These are phyloP conservation scores for Salpingus planirostris DNA, from an alignment of 2,888 invertebrate species.

Conservation along the genomic window DNA sequence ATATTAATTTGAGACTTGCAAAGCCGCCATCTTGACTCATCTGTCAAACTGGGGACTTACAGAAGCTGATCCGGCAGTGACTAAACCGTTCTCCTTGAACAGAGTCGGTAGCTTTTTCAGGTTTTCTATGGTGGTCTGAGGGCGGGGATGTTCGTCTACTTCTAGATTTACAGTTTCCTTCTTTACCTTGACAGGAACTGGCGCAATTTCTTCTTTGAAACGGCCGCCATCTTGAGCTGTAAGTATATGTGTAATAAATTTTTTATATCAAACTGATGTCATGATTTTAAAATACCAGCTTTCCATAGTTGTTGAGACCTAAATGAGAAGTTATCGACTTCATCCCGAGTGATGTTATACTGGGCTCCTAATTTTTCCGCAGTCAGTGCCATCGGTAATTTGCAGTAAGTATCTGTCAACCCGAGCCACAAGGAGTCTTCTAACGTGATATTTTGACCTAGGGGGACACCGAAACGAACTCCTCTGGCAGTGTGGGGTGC, in stretches of 20 bases:
- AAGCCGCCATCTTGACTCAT: no score
- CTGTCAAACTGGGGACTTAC: no score
- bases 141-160: conserved; percentile 89
- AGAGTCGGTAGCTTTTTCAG: conserved; percentile 79
- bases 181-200: conserved; percentile 76
- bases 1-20: neutral
- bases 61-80: conserved; percentile 91
- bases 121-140: conserved; percentile 76
- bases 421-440: conserved; percentile 89
- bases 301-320: conserved; percentile 85
- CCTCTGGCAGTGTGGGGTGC: conserved; percentile 78
- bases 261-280: neutral
- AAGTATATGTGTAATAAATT: conserved; percentile 1
- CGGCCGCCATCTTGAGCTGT: conserved; percentile 78
- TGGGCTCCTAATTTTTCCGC: conserved; percentile 88
- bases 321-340: conserved; percentile 78
- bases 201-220: conserved; percentile 84
- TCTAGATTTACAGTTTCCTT: conserved; percentile 70
- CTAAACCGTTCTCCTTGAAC: conserved; percentile 90
- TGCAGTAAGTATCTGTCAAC: conserved; percentile 80
- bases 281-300: no score
- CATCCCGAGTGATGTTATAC: conserved; percentile 69
- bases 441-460: conserved; percentile 67
- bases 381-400: conserved; percentile 91
- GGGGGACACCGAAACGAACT: conserved; percentile 77